Conservation (phyloP, 2,113 vertebrate species). For the Eptesicus fuscus region DNA sequence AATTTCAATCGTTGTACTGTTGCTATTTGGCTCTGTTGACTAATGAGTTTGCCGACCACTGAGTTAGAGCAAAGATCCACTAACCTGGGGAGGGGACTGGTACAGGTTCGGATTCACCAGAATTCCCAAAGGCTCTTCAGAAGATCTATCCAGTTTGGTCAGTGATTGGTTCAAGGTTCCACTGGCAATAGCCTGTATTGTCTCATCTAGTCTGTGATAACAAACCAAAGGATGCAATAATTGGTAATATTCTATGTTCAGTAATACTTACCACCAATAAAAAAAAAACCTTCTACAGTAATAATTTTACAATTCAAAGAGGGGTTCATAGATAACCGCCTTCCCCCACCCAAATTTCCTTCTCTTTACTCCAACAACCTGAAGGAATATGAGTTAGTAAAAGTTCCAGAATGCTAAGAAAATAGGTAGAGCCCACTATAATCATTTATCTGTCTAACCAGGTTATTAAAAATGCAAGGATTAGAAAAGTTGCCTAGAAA, state of each 20-base stretch:
- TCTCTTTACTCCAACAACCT: conserved; percentile 6
- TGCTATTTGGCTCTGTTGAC: too few species aligned
- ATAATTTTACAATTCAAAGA: conserved; percentile 46
- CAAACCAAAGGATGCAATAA: conserved; percentile 39
- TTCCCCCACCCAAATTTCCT: background rate
- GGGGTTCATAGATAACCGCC: background rate
- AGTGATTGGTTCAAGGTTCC: conserved; percentile 79
- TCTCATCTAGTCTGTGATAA: conserved; percentile 90
- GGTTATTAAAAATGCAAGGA: conserved; percentile 7
- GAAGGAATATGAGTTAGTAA: background rate
- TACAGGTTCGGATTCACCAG: conserved; percentile 92
- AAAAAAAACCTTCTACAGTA: conserved; percentile 14
- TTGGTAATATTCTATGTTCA: conserved; percentile 13
- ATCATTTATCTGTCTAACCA: background rate
- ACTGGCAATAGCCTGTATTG: conserved; percentile 84
- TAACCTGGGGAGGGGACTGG: conserved; percentile 90
- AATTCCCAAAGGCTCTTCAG: conserved; percentile 74
- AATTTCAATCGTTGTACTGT: too few species aligned
- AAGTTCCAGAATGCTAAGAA: conserved; percentile 2
- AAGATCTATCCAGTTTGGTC: conserved; percentile 52
- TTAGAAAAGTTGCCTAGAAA: conserved; percentile 6
- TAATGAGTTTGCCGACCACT: too few species aligned
- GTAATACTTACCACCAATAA: background rate
- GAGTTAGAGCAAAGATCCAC: conserved; percentile 32
- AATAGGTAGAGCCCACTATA: background rate